Conservation (phyloP, 2,888 invertebrate genomes). For the Apoda limacodes region DNA sequence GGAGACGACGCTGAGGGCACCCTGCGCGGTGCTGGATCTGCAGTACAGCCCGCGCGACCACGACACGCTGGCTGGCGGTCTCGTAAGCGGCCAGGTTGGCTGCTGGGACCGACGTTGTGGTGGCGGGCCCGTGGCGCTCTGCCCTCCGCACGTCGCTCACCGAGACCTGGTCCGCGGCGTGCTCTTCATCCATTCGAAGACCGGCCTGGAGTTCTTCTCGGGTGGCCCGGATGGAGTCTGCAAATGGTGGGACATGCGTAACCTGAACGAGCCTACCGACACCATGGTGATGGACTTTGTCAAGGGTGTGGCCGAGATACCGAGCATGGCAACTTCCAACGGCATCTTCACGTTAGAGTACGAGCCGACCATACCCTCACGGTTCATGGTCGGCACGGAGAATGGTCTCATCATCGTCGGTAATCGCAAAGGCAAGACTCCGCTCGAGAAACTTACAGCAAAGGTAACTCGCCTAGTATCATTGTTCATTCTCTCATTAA, state of each 20-base stretch:
- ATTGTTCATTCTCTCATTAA: background rate
- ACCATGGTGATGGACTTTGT: constrained; percentile 75
- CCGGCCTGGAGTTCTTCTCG: constrained; percentile 93
- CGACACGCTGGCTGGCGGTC: constrained; percentile 74
- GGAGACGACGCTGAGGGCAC: constrained; percentile 74
- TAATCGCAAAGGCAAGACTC: constrained; percentile 78
- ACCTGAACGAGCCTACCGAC: constrained; percentile 73
- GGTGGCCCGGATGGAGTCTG: constrained; percentile 90
- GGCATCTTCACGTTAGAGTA: constrained; percentile 76
- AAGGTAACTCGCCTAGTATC: constrained; percentile 46
- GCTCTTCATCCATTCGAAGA: constrained; percentile 91
- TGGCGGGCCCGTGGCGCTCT: constrained; percentile 75
- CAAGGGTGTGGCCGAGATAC: constrained; percentile 58
- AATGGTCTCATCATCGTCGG: constrained; percentile 74
- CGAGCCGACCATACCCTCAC: constrained; percentile 79
- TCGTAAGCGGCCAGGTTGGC: constrained; percentile 74
- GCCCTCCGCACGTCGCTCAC: constrained; percentile 85
- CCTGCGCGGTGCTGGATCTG: constrained; percentile 78
- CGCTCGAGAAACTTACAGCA: constrained; percentile 72
- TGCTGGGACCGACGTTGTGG: constrained; percentile 86
- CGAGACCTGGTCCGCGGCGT: constrained; percentile 87
- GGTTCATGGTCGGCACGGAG: constrained; percentile 80
- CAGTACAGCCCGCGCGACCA: constrained; percentile 88
- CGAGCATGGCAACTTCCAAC: constrained; percentile 63
- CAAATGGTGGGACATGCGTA: constrained; percentile 82